phyloP scores from a whole-genome alignment of 2,888 invertebrate genomes.

The Thyatira batis region DNA sequence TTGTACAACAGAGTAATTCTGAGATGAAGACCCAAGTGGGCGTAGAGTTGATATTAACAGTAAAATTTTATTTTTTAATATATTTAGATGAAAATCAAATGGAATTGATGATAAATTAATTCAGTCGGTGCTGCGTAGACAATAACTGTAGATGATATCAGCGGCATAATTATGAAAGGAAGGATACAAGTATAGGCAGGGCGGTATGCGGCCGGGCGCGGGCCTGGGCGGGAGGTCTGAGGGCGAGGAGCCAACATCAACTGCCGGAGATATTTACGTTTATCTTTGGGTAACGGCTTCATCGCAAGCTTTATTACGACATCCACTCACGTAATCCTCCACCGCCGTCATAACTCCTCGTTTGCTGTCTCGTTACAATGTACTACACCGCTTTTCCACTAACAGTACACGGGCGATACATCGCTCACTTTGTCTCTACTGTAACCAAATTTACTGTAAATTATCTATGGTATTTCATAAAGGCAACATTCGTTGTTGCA shows the following conservation, averaged over 20 bases:
- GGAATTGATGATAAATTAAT: conserved; percentile 25
- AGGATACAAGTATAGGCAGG: conserved; percentile 39
- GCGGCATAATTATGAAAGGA: conserved; percentile 43
- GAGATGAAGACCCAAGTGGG: no score
- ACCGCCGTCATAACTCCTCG: conserved; percentile 80
- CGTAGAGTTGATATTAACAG: no score
- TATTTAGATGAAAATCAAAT: no score
- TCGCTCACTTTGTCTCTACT: conserved; percentile 33
- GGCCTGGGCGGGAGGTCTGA: conserved; percentile 38
- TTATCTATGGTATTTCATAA: neutral
- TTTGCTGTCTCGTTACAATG: conserved; percentile 76
- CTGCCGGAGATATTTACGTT: conserved; percentile 79
- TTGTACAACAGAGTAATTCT: no score
- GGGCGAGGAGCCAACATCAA: conserved; percentile 56
- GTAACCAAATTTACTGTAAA: conserved; percentile 12
- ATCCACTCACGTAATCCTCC: conserved; percentile 82
- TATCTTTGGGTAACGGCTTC: conserved; percentile 82
- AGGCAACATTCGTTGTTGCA: no score
- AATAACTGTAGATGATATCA: conserved; percentile 41
- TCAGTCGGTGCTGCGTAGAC: conserved; percentile 15
- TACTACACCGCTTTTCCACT: conserved; percentile 71
- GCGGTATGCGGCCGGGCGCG: conserved; percentile 31
- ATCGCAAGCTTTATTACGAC: conserved; percentile 83
- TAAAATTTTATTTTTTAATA: no score
- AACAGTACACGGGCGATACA: conserved; percentile 52